A percentile compares a stretch with the other conserved stretches of the same genome.
These are phyloP conservation scores for Drosophila yooni DNA, from an alignment of 2,888 invertebrate genomes.

Conservation along the genomic window DNA sequence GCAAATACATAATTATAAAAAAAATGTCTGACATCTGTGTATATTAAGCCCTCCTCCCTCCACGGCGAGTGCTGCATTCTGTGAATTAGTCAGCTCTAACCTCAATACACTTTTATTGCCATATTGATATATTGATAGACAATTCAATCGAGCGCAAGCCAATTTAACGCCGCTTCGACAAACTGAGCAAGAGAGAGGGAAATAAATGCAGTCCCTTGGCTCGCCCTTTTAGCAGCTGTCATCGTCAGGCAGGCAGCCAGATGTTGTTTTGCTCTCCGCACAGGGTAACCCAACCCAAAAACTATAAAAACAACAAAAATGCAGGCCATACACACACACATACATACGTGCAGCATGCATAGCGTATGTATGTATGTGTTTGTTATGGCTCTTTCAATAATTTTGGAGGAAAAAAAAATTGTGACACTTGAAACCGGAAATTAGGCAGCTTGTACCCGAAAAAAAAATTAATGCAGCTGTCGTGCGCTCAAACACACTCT, in stretches of 20 bases:
- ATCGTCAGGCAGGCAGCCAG: slow-evolving; percentile 57
- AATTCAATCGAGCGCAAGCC: slow-evolving; percentile 66
- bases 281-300: slow-evolving; percentile 62
- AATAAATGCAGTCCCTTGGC: slow-evolving; percentile 30
- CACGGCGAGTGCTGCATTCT: slow-evolving; percentile 23
- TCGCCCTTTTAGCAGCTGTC: slow-evolving; percentile 71
- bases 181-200: not conserved
- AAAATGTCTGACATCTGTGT: slow-evolving; percentile 1
- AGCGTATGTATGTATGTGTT: slow-evolving; percentile 22
- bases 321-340: slow-evolving; percentile 22
- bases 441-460: slow-evolving; percentile 62
- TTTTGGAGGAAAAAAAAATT: slow-evolving; percentile 49
- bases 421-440: slow-evolving; percentile 78
- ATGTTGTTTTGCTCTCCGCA: slow-evolving; percentile 45
- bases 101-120: slow-evolving; percentile 62
- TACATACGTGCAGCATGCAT: slow-evolving; percentile 8
- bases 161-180: slow-evolving; percentile 44
- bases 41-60: not conserved
- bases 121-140: slow-evolving; percentile 58
- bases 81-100: slow-evolving; percentile 41
- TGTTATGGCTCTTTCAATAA: slow-evolving; percentile 74
- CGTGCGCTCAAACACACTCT: slow-evolving; percentile 28
- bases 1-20: slow-evolving; percentile 33
- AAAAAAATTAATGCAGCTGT: slow-evolving; percentile 60
- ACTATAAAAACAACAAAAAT: slow-evolving; percentile 63